These are phyloP conservation scores for Papilio glaucus DNA, from an alignment of 1,140 invertebrate genomes.

Conservation along the genomic window DNA sequence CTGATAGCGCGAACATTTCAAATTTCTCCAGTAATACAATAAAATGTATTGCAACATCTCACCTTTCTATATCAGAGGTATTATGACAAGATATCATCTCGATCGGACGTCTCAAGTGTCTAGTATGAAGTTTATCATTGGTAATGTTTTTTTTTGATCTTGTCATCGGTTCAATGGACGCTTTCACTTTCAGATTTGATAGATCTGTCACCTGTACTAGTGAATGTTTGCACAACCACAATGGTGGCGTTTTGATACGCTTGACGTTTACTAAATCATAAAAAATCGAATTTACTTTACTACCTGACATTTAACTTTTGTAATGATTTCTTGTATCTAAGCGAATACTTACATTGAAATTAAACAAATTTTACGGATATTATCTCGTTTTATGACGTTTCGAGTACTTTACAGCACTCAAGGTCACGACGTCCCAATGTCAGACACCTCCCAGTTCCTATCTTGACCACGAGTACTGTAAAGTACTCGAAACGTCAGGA, in stretches of 20 bases:
- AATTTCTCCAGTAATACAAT: conserved; percentile 22
- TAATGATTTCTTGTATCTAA: too few relatives aligned
- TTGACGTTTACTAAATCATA: conserved; percentile 3
- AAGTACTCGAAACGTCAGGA: too few relatives aligned
- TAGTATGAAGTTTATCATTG: conserved; percentile 28
- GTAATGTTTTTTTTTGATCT: not conserved
- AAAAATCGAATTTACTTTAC: not conserved
- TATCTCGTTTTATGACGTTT: too few relatives aligned
- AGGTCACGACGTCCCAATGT: too few relatives aligned
- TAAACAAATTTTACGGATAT: too few relatives aligned
- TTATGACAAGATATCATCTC: conserved; percentile 39
- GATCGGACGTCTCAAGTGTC: conserved; percentile 42
- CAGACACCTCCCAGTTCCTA: too few relatives aligned
- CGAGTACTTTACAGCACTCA: too few relatives aligned
- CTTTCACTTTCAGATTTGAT: conserved; percentile 26
- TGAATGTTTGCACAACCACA: conserved; percentile 17
- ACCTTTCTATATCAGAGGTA: conserved; percentile 23
- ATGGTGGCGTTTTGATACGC: not conserved
- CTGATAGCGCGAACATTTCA: conserved; percentile 11
- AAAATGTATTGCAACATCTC: conserved; percentile 25
- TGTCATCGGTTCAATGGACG: not conserved
- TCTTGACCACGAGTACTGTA: too few relatives aligned
- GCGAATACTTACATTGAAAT: too few relatives aligned
- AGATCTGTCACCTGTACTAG: not conserved
- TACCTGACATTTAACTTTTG: too few relatives aligned